Conservation (phyloP, 2,888 invertebrate species). For the Sminthurinus aureus region DNA sequence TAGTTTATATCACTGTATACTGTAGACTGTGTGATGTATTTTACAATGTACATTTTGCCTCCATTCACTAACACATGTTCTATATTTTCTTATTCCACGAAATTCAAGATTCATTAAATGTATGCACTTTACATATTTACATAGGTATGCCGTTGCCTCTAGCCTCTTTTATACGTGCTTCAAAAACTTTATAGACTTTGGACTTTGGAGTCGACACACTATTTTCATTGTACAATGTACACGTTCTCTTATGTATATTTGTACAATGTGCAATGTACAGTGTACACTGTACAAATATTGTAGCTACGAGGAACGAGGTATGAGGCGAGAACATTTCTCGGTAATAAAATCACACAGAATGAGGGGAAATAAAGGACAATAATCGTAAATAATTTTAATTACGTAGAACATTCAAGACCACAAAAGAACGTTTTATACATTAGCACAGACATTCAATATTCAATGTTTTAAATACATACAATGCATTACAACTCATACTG, state of each 20-base stretch:
- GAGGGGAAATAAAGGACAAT: neutral
- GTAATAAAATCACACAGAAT: neutral
- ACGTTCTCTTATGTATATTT: neutral
- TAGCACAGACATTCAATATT: too few species aligned
- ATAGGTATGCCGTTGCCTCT: too few species aligned
- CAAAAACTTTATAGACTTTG: too few species aligned
- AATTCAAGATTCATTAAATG: too few species aligned
- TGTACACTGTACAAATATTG: neutral
- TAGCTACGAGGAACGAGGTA: neutral
- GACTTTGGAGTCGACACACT: neutral
- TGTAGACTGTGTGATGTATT: neutral
- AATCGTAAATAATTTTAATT: constrained; percentile 1
- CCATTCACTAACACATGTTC: too few species aligned
- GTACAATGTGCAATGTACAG: neutral
- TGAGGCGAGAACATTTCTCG: neutral
- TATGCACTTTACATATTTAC: too few species aligned
- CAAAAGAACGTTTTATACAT: neutral
- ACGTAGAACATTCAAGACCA: neutral
- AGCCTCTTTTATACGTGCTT: too few species aligned
- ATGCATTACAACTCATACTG: too few species aligned
- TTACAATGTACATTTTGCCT: neutral
- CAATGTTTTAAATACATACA: too few species aligned
- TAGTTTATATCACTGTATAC: neutral
- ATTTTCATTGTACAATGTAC: neutral
- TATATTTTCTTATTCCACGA: too few species aligned